phyloP scores from a whole-genome alignment of 2,113 vertebrate genomes.

The Proterorhinus semilunaris region DNA sequence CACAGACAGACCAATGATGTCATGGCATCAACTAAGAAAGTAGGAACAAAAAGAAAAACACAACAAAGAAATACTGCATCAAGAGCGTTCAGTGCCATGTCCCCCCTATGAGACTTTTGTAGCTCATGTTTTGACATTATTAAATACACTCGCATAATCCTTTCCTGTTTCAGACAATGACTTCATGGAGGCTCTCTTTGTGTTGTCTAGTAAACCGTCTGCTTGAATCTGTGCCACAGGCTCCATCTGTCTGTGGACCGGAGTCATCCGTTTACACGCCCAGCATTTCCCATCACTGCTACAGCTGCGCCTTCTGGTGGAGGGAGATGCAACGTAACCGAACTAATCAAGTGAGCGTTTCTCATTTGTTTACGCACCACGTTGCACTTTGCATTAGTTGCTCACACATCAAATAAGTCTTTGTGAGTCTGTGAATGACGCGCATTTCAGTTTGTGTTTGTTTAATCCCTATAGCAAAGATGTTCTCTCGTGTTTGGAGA shows the following conservation, averaged over 20 bases:
- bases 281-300: slow-evolving; percentile 2
- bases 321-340: background rate
- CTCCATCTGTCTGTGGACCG: slow-evolving; percentile 60
- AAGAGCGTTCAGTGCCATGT: background rate
- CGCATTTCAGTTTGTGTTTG: background rate
- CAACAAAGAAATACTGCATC: background rate
- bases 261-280: slow-evolving; percentile 10
- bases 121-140: background rate
- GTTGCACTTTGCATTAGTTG: background rate
- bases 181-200: slow-evolving; percentile 1
- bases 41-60: too few relatives aligned
- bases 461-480: too few relatives aligned
- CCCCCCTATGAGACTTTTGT: background rate
- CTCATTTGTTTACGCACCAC: background rate
- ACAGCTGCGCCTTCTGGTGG: slow-evolving; percentile 59
- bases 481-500: too few relatives aligned
- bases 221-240: slow-evolving; percentile 22
- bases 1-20: too few relatives aligned
- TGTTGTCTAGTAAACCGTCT: slow-evolving; percentile 1
- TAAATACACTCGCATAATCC: background rate
- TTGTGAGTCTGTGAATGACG: background rate
- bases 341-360: background rate
- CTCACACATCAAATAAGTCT: background rate
- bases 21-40: too few relatives aligned
- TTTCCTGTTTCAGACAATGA: slow-evolving; percentile 26